Evolutionary conservation across 2,113 vertebrate species (phyloP), one percentile per base, ranked within the genome.

Genomic region (Boleophthalmus pectinirostris): DNA sequence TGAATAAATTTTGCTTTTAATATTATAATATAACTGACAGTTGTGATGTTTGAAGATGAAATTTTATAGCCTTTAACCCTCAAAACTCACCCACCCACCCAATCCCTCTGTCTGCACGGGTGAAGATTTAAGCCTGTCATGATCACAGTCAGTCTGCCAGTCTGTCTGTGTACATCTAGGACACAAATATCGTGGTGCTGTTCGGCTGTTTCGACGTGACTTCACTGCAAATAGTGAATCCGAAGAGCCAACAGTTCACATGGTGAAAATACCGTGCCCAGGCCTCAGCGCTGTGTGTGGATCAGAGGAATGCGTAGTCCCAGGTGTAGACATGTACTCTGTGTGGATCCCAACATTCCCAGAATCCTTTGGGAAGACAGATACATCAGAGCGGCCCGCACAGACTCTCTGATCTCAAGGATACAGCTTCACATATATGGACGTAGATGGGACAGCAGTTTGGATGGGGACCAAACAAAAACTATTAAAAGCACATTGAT

Each of bases 361-460:
- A 78, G 73, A 88, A 89, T 88, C 80, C 79, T 75, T 12, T 0
- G 78, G 73, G 77, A 80, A 81, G 77, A 87, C 80, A 83, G 70
- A 81, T 71, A 64, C 53, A 72, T 74, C 69, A 68, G 66, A 86
- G 78, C 76, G 81, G 84, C 74, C 73, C 69, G 43, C 16, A 88
- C 84, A 83, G 88, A 87, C 81, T 82, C 54, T 78, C 71, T 78
- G 84, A 87, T 85, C 68, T 75, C 33, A 63, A 23, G 70, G 75
- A 85, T 88, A 87, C 87, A 73, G 54, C 63, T 14, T 68, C 24
- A 80, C 77, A 82, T 87, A 83, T 67, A 82, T 14, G 54, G 87
- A 87, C 86, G 88, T 82, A 87, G 85, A 84, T 77, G 84, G 85
- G 73, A 85, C 73, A 61, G 69, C 70, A 72, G 61, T 72, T 24